Base-by-base conservation (phyloP, 2,113 vertebrate genomes). In the Octodon degus region DNA sequence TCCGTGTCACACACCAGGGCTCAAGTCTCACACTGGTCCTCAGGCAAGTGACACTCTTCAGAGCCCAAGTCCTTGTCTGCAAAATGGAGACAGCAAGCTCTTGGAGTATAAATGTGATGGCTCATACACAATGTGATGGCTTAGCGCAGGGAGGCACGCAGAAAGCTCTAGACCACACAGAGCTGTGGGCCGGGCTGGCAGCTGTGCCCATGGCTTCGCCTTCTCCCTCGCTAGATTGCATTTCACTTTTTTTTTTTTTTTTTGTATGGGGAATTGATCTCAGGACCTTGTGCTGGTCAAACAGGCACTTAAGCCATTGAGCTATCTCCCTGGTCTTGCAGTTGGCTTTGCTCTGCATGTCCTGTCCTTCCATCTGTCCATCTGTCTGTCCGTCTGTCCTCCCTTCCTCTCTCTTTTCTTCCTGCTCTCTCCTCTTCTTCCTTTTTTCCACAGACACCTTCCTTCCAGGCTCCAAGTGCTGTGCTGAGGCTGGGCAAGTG, bases 61-160 rank as follows among this genome's bases (percentile, higher is more conserved):
- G 65, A 77, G 79, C 84, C 85, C 5, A 24, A 30, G 67, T 70
- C 53, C 27, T 32, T 13, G 0, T 34, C 92, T 86, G 83, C 88
- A 47, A 25, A 58, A 40, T 6, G 32, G 8, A 34, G 47, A 20
- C 16, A 70, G 12, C 5, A 53, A 24, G 40, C 4, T 60, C 14
- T 20, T 3, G 4, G 37, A 79, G 60, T 34, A 1, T 22, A 25
- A 27, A 6, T 0, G 27, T 0, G 14, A 24, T 0, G 19, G 86
- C 19, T 47, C 5, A 0, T 1, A 20, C 7, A 17, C n/a, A 10
- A 40, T 22, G 72, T 7, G n/a, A n/a, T n/a, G n/a, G 65, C 55
- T 53, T 11, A 40, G 85, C 32, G 3, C 2, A 16, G 11, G 55
- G 70, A 77, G 0, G 30, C 27, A 7, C 0, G n/a, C 13, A 43